Base-by-base conservation (phyloP, 2,113 vertebrate species). In the Erythrocercus mccallii region DNA sequence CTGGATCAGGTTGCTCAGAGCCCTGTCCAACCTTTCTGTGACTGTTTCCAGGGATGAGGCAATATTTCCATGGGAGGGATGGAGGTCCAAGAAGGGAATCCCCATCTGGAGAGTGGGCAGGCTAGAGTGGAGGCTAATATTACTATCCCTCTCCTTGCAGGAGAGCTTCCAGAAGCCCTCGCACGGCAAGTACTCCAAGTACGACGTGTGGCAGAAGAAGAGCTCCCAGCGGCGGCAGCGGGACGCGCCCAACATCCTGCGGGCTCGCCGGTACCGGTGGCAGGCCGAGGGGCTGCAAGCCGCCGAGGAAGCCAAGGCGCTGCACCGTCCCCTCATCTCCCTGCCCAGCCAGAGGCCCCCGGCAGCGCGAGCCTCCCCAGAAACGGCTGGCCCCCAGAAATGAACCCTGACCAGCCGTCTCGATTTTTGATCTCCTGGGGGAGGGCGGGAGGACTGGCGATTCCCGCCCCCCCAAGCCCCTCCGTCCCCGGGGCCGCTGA, bases 191-290 rank as follows among this genome's bases (percentile, higher is more conserved):
- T 98, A 98, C 97, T 98, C 98, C 98, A 99, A 98, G 98, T 98
- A 98, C 33, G 98, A 98, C 6, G 92, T 98, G 97, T 99, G 99
- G 99, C 98, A 99, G 96, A 98, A 97, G 97, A 99, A 98, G 94
- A 98, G 98, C 57, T 98, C 98, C 45, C 99, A 99, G 97, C 98
- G 99, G 94, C 98, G 98, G 94, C 98, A 99, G 92, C 98, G 98
- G 97, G 99, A 98, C 53, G 96, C 98, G 87, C 98, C 99, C 19
- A 96, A 98, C 94, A 98, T 99, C 97, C 97, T 99, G 91, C 97
- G 97, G 57, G 98, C 98, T 93, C 98, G 97, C 94, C 98, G 93
- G 97, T 98, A 98, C 94, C 97, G 98, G 92, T 98, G 97, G 97
- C 98, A 98, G 93, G 98, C 97, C 0, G 98, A 99, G 93, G 98